phyloP scores from a whole-genome alignment of 2,888 invertebrate species.

The Ernsta delagoae region DNA sequence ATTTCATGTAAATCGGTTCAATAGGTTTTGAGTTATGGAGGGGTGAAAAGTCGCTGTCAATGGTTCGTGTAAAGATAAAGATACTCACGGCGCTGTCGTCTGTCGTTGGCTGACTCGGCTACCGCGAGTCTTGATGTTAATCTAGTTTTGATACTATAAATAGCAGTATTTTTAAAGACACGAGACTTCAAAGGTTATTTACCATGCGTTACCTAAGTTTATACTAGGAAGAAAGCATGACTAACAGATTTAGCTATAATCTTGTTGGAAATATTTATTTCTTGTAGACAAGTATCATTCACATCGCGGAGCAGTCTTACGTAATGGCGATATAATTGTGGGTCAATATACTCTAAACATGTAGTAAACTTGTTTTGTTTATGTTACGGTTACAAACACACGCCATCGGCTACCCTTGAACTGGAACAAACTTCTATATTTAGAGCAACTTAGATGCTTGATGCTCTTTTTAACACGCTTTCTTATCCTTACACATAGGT shows the following conservation, averaged over 20 bases:
- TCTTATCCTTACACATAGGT: conserved; percentile 1
- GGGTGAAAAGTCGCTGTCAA: too few relatives aligned
- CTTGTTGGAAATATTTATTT: conserved; percentile 7
- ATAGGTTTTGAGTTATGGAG: too few relatives aligned
- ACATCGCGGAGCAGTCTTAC: conserved; percentile 38
- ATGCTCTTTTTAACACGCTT: conserved; percentile 25
- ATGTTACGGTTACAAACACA: conserved; percentile 44
- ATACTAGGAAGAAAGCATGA: neutral
- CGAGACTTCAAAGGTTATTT: neutral
- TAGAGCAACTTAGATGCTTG: conserved; percentile 40
- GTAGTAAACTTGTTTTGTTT: conserved; percentile 50
- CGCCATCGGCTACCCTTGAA: conserved; percentile 46
- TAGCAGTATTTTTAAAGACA: too few relatives aligned
- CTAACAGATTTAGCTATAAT: neutral
- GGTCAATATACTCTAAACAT: conserved; percentile 62
- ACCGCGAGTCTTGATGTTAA: too few relatives aligned
- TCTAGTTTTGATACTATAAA: too few relatives aligned
- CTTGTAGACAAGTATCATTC: conserved; percentile 15
- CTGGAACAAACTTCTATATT: conserved; percentile 43
- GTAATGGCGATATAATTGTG: conserved; percentile 69
- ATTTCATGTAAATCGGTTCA: too few relatives aligned
- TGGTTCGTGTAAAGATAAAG: too few relatives aligned
- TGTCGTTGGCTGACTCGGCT: too few relatives aligned
- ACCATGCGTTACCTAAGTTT: neutral
- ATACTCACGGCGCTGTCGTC: too few relatives aligned